Evolutionary conservation across 2,888 invertebrate genomes (phyloP), one percentile per base, ranked within the genome.

Genomic region (Lissonota sp.): DNA sequence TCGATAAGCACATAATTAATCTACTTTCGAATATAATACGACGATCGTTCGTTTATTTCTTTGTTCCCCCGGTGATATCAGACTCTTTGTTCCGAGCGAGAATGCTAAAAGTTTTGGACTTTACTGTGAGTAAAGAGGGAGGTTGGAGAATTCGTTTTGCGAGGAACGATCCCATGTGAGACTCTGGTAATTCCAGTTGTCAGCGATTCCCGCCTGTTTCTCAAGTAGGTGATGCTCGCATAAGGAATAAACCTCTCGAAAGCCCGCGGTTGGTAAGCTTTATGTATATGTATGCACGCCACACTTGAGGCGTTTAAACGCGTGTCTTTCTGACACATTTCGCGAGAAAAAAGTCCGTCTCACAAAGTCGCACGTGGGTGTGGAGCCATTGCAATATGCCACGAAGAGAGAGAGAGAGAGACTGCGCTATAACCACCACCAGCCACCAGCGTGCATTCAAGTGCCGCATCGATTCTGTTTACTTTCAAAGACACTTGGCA

Each of bases 401-500:
- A 66, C 58, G 53, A 39, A 40, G 64, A 55, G 69, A 66, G 58
- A 69, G 60, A 44, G 40, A 40, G 64, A 55, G 69, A 66, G 58
- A 69, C 67, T 44, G 40, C 60, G 53, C 53, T 7, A 53, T 10
- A 8, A 16, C 14, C 12, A 58, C 40, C 53, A 14, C 42, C 26
- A 26, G 26, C n/a, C n/a, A 2, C 26, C 46, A 51, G 6, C 37
- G 37, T n/a, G 67, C 26, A 26, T 75, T 69, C 62, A 44, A 70
- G 71, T 71, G 66, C 66, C 67, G 63, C 55, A 26, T 26, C 44
- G 81, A 72, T 63, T 79, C 73, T 82, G 81, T 82, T 79, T 82
- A 75, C 81, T 79, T 67, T 82, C 81, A 78, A 82, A 26, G 26
- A 75, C 75, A 75, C 64, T 63, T 66, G 81, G 78, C 81, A 82